Percentiles rank a stretch among this genome's conserved stretches.
Conservation (phyloP, 2,797 vertebrate species). For the Acanthurus lineatus region DNA sequence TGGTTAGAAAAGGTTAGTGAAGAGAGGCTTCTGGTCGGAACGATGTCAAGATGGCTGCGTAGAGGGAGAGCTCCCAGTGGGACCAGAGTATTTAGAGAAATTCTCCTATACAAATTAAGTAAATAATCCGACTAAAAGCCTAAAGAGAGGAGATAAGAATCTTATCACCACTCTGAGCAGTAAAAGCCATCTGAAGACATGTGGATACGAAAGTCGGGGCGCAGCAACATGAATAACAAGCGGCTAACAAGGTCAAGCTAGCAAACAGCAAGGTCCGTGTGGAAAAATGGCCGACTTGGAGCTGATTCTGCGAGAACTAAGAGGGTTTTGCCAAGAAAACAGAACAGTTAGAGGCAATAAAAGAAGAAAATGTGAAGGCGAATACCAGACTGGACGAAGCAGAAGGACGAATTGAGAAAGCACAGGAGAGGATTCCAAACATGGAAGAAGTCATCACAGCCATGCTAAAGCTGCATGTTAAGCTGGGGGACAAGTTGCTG, state of each 20-base stretch:
- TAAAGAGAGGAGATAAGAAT: background rate
- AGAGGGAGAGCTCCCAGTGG: background rate
- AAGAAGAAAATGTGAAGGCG: background rate
- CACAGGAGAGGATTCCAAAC: background rate
- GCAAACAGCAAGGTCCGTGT: background rate
- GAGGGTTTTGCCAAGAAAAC: background rate
- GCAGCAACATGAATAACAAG: background rate
- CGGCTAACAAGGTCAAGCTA: background rate
- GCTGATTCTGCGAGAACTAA: background rate
- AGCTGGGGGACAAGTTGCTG: constrained; percentile 18
- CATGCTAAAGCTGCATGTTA: constrained; percentile 17
- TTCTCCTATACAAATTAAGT: background rate
- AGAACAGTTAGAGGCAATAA: background rate
- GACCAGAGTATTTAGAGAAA: background rate
- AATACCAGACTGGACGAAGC: background rate
- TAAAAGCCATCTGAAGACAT: background rate
- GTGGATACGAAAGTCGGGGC: background rate
- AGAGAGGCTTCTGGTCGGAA: background rate
- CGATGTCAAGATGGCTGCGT: background rate
- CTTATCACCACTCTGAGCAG: background rate
- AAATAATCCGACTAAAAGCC: background rate
- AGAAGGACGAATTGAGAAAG: background rate
- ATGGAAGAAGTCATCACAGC: constrained; percentile 2
- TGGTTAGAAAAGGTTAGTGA: background rate
- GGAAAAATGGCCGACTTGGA: background rate